A percentile compares a stretch with the other conserved stretches of the same genome.
These are phyloP conservation scores for Chloropsis hardwickii DNA, from an alignment of 2,113 vertebrate species.

Conservation along the genomic window DNA sequence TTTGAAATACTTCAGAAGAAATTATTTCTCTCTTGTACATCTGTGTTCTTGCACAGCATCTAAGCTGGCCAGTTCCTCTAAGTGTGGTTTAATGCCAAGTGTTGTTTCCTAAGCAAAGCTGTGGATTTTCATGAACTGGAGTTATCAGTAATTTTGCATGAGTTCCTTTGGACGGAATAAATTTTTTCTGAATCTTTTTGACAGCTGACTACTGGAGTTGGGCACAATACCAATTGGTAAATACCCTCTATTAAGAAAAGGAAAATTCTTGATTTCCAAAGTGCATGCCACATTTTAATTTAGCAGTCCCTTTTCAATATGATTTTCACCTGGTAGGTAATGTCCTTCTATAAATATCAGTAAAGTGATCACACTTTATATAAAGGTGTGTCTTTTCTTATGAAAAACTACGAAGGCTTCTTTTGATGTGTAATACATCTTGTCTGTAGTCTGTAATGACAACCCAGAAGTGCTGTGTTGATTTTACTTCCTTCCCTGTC, in stretches of 20 bases:
- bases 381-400: neutral
- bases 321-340: neutral
- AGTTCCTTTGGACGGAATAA: neutral
- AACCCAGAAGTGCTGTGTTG: neutral
- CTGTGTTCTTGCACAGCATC: neutral
- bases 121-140: neutral
- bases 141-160: neutral
- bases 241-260: neutral
- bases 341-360: neutral
- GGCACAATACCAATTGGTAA: neutral
- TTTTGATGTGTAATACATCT: neutral
- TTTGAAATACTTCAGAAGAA: neutral
- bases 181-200: neutral
- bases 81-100: neutral
- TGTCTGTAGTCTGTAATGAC: neutral
- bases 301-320: neutral
- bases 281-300: neutral
- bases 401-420: neutral
- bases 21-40: neutral
- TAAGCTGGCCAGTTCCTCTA: neutral
- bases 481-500: neutral
- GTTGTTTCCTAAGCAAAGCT: neutral
- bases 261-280: neutral
- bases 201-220: neutral
- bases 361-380: neutral